Evolutionary conservation across 2,113 vertebrate species (phyloP), one percentile per base, ranked within the genome.

Genomic region (Aptenodytes forsteri): DNA sequence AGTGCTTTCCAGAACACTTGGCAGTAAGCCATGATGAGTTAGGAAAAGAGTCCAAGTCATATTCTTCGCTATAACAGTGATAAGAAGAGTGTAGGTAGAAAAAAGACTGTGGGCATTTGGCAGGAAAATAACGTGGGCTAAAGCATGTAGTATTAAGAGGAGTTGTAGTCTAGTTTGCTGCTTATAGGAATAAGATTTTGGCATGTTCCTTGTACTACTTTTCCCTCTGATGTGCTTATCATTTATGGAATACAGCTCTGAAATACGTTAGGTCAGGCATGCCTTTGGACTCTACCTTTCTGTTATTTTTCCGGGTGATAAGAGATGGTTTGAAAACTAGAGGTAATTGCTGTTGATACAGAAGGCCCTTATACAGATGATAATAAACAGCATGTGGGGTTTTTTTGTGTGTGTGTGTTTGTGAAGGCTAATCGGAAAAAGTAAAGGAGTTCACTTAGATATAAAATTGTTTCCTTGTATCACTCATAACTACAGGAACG

Each of bases 81-180:
- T 85, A 85, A 65, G 86, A 77, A 80, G 64, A 85, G 64, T 54
- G 79, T 83, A 89, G 88, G 88, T 92, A 93, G 96, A n/a, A 86
- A 85, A 83, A 67, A 20, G 13, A 3, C 20, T 49, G 25, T 65
- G 77, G 81, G 81, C 54, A 87, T 93, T 90, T 95, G 84, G 42
- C 78, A 95, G 64, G 62, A 75, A 65, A 83, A 85, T 59, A 89
- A 46, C 1, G 3, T 86, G 67, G 66, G 66, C 81, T 89, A 27
- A 77, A 93, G 44, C 42, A 46, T 77, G 38, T 70, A 32, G 49
- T 85, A n/a, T 55, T 55, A 44, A 16, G 23, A 81, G 67, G 20
- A 79, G 25, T 54, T 95, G 81, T 83, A 30, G 32, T 89, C 38
- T 75, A 14, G 58, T 92, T 86, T 64, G 26, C 54, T 83, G 54